These are phyloP conservation scores for Penaeus indicus DNA, from an alignment of 1,140 invertebrate species.

Conservation along the genomic window DNA sequence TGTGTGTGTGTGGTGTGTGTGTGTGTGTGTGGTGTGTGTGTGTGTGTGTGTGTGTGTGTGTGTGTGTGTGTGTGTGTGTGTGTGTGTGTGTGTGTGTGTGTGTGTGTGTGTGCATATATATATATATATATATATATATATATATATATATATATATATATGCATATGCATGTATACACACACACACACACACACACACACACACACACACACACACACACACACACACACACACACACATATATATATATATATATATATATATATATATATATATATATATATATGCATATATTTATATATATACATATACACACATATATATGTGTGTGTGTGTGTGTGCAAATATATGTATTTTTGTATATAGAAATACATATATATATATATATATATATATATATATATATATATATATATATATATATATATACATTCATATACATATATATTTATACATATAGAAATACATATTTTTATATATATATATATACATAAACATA, in stretches of 20 bases:
- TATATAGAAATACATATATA: neutral
- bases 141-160: slow-evolving; percentile 15
- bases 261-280: slow-evolving; percentile 17
- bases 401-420: neutral
- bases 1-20: too few relatives aligned
- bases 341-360: neutral
- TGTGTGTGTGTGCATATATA: neutral
- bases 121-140: slow-evolving; percentile 9
- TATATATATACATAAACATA: neutral
- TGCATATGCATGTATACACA: neutral
- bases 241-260: slow-evolving; percentile 17
- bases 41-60: neutral
- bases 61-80: neutral
- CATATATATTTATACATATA: neutral
- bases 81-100: neutral
- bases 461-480: neutral
- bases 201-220: neutral
- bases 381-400: neutral
- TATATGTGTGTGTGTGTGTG: neutral
- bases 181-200: neutral
- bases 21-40: neutral
- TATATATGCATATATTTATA: slow-evolving; percentile 2
- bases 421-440: neutral
- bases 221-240: neutral
- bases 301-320: slow-evolving; percentile 8